These are phyloP conservation scores for Pecten maximus DNA, from an alignment of 2,888 invertebrate genomes.

Conservation along the genomic window DNA sequence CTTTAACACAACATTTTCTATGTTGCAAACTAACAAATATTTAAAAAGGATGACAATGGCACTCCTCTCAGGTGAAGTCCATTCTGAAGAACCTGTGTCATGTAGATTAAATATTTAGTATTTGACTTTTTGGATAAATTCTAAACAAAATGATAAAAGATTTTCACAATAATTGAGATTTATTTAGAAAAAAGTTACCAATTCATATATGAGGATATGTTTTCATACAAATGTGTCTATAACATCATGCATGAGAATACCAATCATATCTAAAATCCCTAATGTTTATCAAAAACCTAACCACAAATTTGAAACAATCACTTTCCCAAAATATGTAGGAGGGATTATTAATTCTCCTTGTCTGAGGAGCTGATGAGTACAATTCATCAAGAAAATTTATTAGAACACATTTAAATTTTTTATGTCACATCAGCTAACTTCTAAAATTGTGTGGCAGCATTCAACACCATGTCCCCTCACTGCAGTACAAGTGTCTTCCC, in stretches of 20 bases:
- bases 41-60: background rate
- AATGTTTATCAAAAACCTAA: background rate
- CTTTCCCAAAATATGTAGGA: too few species aligned
- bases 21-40: background rate
- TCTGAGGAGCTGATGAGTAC: too few species aligned
- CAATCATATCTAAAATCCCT: background rate
- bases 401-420: too few species aligned
- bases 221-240: background rate
- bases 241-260: background rate
- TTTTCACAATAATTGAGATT: background rate
- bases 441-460: too few species aligned
- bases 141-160: background rate
- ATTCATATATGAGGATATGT: background rate
- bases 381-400: too few species aligned
- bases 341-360: too few species aligned
- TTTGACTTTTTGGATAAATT: constrained; percentile 18
- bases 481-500: too few species aligned
- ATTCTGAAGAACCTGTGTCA: background rate
- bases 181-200: background rate
- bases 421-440: too few species aligned
- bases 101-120: background rate
- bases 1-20: too few species aligned
- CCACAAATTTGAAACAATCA: too few species aligned
- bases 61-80: background rate
- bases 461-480: too few species aligned